Evolutionary conservation across 64 coral and sea anemone genomes (phyloP), one percentile per base, ranked within the genome.

Genomic region (Exaiptasia diaphana): DNA sequence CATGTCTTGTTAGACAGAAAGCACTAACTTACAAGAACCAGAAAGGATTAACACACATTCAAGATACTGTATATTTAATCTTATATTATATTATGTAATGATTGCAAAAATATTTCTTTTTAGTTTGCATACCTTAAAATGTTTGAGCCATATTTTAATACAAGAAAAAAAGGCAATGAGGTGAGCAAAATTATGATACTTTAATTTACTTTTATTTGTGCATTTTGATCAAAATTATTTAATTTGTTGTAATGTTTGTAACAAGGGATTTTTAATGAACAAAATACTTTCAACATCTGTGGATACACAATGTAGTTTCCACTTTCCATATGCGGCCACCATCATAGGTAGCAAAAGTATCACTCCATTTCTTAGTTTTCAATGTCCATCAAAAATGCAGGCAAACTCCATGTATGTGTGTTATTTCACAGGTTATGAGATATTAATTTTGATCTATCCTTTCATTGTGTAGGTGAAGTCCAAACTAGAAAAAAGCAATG

Each of bases 101-200:
- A n/a, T n/a, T n/a, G n/a, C n/a, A n/a, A n/a, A n/a, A n/a, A 33
- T 50, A 0, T 76, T 37, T 4, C 50, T 32, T 40, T 30, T 53
- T 38, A 99, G 95, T 99, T 99, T 85, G 88, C 90, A 17, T 93
- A 89, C 82, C 64, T 99, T 73, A 99, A 93, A 65, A 85, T 92
- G 84, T 99, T 99, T 88, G 90, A 99, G 35, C 95, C 95, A 1
- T 99, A 99, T 81, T 99, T 99, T 44, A 92, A 99, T 32, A 80
- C 85, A 75, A 88, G 95, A 74, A 87, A 92, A 41, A 92, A 87
- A 80, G 95, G 88, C 3, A 99, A 99, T 73, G 83, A 97, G 93
- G 93, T 97, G 53, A 50, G 74, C 15, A 15, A 46, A 17, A 5
- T 32, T 5, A 18, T 45, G 5, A 8, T 35, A 29, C 11, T 38